Conservation (phyloP, 2,797 vertebrate genomes). For the Euphonia xanthogaster region DNA sequence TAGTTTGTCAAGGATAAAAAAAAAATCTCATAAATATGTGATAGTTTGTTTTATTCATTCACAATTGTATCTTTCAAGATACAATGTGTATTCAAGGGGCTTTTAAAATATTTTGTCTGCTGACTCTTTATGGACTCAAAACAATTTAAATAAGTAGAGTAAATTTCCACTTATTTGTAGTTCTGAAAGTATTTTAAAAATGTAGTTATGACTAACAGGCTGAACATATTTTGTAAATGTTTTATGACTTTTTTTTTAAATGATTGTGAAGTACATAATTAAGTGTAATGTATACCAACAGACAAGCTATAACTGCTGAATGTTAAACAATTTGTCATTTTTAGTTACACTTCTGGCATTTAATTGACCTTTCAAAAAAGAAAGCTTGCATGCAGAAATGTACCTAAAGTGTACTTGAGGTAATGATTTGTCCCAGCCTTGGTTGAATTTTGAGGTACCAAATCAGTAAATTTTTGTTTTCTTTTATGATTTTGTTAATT, state of each 20-base stretch:
- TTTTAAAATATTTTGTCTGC: slow-evolving; percentile 17
- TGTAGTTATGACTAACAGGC: not conserved
- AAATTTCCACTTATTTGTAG: not conserved
- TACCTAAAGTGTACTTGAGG: not conserved
- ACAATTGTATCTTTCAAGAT: not conserved
- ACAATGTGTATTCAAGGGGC: not conserved
- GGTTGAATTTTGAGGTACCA: not conserved
- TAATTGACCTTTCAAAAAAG: slow-evolving; percentile 35
- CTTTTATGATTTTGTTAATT: not conserved
- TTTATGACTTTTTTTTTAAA: slow-evolving; percentile 16
- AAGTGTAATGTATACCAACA: slow-evolving; percentile 23
- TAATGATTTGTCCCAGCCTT: not conserved
- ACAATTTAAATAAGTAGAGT: not conserved
- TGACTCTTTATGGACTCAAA: slow-evolving; percentile 10
- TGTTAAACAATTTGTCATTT: slow-evolving; percentile 7
- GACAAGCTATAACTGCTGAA: not conserved
- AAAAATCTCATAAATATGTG: not conserved
- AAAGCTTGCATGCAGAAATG: not conserved
- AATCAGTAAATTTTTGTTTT: not conserved
- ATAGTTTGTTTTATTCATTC: not conserved
- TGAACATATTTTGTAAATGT: slow-evolving; percentile 44
- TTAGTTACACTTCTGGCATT: not conserved
- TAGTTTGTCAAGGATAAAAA: not conserved
- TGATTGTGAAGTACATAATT: slow-evolving; percentile 24
- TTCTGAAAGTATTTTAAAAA: not conserved